These are phyloP conservation scores for Eptatretus atami DNA, from an alignment of 2,797 vertebrate genomes.

Conservation along the genomic window DNA sequence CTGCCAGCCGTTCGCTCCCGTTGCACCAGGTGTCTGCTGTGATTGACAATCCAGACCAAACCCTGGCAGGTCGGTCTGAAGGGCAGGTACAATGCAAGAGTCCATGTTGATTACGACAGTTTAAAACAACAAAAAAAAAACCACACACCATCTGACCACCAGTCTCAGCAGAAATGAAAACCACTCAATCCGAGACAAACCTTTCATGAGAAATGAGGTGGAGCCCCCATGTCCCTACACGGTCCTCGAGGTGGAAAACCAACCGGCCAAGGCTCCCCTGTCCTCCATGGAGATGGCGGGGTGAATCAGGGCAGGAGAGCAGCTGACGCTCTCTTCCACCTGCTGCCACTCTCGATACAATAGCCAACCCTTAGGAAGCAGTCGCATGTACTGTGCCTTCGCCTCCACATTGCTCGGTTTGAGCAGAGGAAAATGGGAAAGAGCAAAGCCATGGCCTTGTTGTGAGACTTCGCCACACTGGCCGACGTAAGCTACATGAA, in stretches of 20 bases:
- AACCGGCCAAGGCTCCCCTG: constrained; percentile 58
- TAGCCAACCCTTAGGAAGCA: constrained; percentile 59
- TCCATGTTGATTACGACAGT: too few species aligned
- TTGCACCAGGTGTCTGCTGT: too few species aligned
- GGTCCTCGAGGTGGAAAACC: constrained; percentile 79
- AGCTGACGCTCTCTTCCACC: constrained; percentile 77
- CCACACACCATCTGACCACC: too few species aligned
- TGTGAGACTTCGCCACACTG: constrained; percentile 73
- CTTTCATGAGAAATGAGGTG: too few species aligned
- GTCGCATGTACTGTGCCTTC: constrained; percentile 80
- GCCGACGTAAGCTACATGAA: constrained; percentile 31
- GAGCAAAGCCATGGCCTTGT: constrained; percentile 52
- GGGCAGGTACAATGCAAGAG: too few species aligned
- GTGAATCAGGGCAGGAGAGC: constrained; percentile 83
- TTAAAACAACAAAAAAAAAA: too few species aligned
- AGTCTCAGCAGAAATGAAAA: too few species aligned
- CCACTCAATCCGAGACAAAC: too few species aligned
- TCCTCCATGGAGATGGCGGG: constrained; percentile 76
- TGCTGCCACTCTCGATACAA: constrained; percentile 68
- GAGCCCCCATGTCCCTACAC: constrained; percentile 16
- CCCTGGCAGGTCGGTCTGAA: too few species aligned
- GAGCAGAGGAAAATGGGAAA: constrained; percentile 58
- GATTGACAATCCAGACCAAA: too few species aligned
- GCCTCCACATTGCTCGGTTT: constrained; percentile 64
- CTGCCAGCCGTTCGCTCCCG: too few species aligned